Evolutionary conservation across 2,797 vertebrate species (phyloP).

Genomic region (Pseudochirops cupreus): DNA sequence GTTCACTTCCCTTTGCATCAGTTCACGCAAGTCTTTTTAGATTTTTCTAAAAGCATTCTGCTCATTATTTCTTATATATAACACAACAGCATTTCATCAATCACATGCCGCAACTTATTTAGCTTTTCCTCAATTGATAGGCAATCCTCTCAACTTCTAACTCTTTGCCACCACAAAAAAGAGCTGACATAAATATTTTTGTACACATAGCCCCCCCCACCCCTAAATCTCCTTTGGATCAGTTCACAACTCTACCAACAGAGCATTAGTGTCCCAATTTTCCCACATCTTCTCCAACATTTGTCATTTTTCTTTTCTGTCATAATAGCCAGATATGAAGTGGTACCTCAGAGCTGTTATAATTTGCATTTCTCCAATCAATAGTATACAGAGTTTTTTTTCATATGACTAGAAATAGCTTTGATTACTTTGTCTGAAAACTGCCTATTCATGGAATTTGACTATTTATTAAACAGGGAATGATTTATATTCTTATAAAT

Average conservation of each 20-base stretch:
- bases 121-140: neutral
- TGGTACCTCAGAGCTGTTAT: neutral
- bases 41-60: neutral
- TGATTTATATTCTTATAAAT: neutral
- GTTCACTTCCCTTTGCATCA: neutral
- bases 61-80: neutral
- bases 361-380: neutral
- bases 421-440: neutral
- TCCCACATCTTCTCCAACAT: neutral
- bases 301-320: neutral
- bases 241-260: neutral
- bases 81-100: neutral
- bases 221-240: neutral
- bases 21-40: neutral
- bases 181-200: neutral
- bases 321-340: neutral
- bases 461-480: neutral
- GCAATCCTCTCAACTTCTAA: neutral
- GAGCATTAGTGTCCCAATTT: neutral
- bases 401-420: neutral
- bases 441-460: neutral
- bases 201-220: neutral
- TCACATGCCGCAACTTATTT: neutral
- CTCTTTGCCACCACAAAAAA: neutral
- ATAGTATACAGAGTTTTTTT: neutral